Conservation (phyloP, 1,140 invertebrate species). For the Dermatophagoides farinae region DNA sequence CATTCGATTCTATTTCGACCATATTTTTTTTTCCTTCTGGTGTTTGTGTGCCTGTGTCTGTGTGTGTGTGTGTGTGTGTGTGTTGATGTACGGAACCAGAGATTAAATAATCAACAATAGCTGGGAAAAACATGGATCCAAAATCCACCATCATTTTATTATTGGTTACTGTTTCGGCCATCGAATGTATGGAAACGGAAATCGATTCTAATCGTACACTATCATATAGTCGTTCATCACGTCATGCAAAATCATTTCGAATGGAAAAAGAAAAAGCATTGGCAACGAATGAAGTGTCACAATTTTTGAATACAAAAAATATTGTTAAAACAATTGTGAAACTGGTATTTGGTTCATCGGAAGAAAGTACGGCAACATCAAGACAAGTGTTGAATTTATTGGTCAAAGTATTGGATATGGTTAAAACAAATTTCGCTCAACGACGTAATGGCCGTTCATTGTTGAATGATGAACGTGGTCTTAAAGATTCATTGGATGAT, state of each 20-base stretch:
- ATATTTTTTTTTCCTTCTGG: no score
- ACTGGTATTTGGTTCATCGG: slow-evolving; percentile 21
- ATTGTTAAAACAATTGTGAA: slow-evolving; percentile 21
- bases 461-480: neutral
- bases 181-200: no score
- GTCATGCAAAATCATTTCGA: slow-evolving; percentile 4
- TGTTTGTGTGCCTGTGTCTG: no score
- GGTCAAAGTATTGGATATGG: slow-evolving; percentile 21
- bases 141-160: no score
- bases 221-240: neutral
- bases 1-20: no score
- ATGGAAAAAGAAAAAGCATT: slow-evolving; percentile 4
- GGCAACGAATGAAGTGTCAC: slow-evolving; percentile 19
- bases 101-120: no score
- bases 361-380: slow-evolving; percentile 21
- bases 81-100: no score
- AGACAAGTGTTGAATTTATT: slow-evolving; percentile 21
- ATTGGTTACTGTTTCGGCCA: no score
- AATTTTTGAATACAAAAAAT: slow-evolving; percentile 22
- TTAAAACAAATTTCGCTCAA: slow-evolving; percentile 20
- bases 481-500: slow-evolving; percentile 19
- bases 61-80: no score
- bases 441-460: slow-evolving; percentile 16
- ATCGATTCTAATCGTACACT: no score
- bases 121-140: no score